A percentile compares a stretch with the other conserved stretches of the same genome.
These are phyloP conservation scores for Drosophila burlai DNA, from an alignment of 1,140 invertebrate species.

Conservation along the genomic window DNA sequence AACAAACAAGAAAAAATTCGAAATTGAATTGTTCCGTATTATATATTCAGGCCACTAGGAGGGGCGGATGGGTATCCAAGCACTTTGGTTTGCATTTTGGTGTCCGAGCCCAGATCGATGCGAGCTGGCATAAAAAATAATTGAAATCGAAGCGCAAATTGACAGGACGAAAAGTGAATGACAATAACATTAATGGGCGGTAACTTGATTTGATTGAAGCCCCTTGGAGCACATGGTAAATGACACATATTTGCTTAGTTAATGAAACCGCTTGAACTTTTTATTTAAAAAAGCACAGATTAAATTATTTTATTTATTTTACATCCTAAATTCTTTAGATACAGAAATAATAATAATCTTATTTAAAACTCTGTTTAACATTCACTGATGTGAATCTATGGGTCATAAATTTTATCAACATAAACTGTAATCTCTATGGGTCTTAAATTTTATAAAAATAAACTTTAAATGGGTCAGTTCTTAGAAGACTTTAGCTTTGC, in stretches of 20 bases:
- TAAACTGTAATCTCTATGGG: not conserved
- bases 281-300: too few relatives aligned
- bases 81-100: slow-evolving; percentile 24
- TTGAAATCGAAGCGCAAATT: slow-evolving; percentile 47
- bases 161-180: slow-evolving; percentile 45
- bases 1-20: slow-evolving; percentile 43
- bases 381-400: not conserved
- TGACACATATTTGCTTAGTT: slow-evolving; percentile 30
- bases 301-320: too few relatives aligned
- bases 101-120: slow-evolving; percentile 25
- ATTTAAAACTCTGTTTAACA: not conserved
- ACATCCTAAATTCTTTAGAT: not conserved
- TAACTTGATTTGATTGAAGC: slow-evolving; percentile 15
- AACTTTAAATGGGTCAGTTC: slow-evolving; percentile 17
- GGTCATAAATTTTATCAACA: not conserved
- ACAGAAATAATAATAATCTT: too few relatives aligned
- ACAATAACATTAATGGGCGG: slow-evolving; percentile 33
- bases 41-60: slow-evolving; percentile 37
- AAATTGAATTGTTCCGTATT: slow-evolving; percentile 59
- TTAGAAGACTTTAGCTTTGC: not conserved
- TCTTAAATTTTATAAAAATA: slow-evolving; percentile 7
- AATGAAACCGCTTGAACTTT: too few relatives aligned
- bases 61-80: not conserved
- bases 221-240: not conserved
- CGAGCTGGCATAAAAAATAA: slow-evolving; percentile 38